Evolutionary conservation across 2,113 vertebrate genomes (phyloP), one percentile per base, ranked within the genome.

Genomic region (Chaetodon trifascialis): DNA sequence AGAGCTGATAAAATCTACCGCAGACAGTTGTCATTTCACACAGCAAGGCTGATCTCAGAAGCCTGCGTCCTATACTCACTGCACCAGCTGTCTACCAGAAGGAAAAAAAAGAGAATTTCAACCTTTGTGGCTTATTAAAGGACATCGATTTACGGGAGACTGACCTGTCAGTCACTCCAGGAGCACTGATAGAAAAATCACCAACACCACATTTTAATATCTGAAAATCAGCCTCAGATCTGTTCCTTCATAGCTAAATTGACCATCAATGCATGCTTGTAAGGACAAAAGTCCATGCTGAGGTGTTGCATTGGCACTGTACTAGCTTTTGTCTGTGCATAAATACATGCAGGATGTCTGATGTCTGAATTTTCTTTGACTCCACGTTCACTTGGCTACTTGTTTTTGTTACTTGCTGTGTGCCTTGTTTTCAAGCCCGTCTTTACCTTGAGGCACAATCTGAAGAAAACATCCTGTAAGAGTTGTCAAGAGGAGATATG

Each of bases 401-500:
- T 76, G 66, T 49, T 73, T 47, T 69, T 59, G 23, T 63, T 60
- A 5, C 66, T 64, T 74, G 68, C 49, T 78, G 62, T 65, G 65
- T 30, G 55, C 51, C 59, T 73, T 65, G 63, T 79, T 90, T 89
- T 90, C 47, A 84, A 87, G 81, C 88, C 67, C 73, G 79, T 67
- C 42, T 84, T 78, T 73, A 80, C 84, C 88, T 88, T 19, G 23
- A 85, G 87, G 92, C 88, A 65, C 80, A 82, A 87, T 76, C 73
- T 77, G 67, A 86, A 87, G 63, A 89, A 83, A 82, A 74, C 77
- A 89, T 84, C 83, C 81, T 89, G 73, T 65, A 82, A 80, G 68
- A 84, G 60, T 82, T 84, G 78, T 84, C 83, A 76, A 81, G 84
- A 76, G 78, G 79, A 90, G 85, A 89, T 86, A 83, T 79, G 84